These are phyloP conservation scores for Hystrix brachyura DNA, from an alignment of 2,113 vertebrate genomes.

Conservation along the genomic window DNA sequence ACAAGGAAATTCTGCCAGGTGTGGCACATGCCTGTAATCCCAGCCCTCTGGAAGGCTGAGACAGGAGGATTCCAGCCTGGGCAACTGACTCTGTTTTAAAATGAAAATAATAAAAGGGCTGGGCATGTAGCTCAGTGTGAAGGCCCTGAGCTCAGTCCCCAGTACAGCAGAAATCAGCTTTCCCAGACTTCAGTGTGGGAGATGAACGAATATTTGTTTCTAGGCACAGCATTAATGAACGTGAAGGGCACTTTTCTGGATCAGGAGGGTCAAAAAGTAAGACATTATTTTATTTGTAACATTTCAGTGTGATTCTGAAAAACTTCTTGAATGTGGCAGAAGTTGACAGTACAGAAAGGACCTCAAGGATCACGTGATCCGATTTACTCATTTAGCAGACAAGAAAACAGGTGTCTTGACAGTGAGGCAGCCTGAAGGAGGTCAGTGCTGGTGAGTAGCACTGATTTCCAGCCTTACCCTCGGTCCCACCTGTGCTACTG, in stretches of 20 bases:
- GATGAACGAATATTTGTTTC: not conserved
- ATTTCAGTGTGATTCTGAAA: conserved; percentile 58
- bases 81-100: too few relatives aligned
- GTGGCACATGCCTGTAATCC: too few relatives aligned
- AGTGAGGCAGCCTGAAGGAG: not conserved
- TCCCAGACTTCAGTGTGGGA: not conserved
- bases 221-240: not conserved
- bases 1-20: too few relatives aligned
- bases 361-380: not conserved
- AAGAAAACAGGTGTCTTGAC: not conserved
- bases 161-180: not conserved
- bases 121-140: too few relatives aligned
- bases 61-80: too few relatives aligned
- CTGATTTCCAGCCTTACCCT: not conserved
- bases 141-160: too few relatives aligned
- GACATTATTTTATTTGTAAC: conserved; percentile 35
- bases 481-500: not conserved
- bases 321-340: conserved; percentile 19
- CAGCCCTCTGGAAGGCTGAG: too few relatives aligned
- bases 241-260: not conserved
- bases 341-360: not conserved
- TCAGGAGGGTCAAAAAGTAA: not conserved
- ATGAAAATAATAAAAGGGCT: too few relatives aligned
- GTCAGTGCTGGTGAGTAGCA: not conserved
- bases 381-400: conserved; percentile 25